Conservation (phyloP, 2,797 vertebrate genomes). For the Pseudochirops cupreus region DNA sequence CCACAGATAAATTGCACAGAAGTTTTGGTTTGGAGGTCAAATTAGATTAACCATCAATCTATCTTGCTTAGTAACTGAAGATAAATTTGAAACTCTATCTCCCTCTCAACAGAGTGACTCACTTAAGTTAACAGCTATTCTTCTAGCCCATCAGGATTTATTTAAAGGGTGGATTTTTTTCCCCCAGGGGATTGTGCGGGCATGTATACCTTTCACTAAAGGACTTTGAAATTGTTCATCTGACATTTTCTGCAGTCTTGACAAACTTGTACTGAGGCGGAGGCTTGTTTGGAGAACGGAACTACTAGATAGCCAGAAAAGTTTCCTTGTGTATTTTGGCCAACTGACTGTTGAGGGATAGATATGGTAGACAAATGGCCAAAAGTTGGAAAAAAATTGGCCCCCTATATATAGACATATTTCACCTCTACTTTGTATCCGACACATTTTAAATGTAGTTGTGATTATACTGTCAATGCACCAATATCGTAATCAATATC, state of each 20-base stretch:
- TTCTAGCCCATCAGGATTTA: slow-evolving; percentile 76
- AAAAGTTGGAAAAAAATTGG: neutral
- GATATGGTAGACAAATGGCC: neutral
- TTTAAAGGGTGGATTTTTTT: slow-evolving; percentile 68
- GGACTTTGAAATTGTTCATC: slow-evolving; percentile 70
- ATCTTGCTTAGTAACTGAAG: slow-evolving; percentile 70
- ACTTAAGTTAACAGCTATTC: slow-evolving; percentile 78
- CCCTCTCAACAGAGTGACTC: slow-evolving; percentile 75
- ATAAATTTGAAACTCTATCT: slow-evolving; percentile 73
- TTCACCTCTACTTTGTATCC: neutral
- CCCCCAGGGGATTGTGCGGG: slow-evolving; percentile 57
- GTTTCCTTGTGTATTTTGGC: slow-evolving; percentile 60
- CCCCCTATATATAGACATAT: neutral
- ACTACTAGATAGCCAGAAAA: slow-evolving; percentile 51
- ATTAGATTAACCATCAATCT: slow-evolving; percentile 50
- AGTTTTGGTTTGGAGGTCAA: slow-evolving; percentile 43
- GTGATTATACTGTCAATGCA: neutral
- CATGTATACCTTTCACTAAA: slow-evolving; percentile 75
- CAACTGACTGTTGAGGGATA: slow-evolving; percentile 21
- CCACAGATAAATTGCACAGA: slow-evolving; percentile 25
- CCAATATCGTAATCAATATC: slow-evolving; percentile 53
- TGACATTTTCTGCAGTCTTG: slow-evolving; percentile 61
- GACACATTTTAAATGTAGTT: neutral
- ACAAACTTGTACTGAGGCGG: slow-evolving; percentile 63
- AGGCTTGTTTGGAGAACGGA: slow-evolving; percentile 65